A percentile compares a stretch with the other conserved stretches of the same genome.
Evolutionary conservation across 2,113 vertebrate genomes (phyloP).

Genomic region (Paradoxurus hermaphroditus): DNA sequence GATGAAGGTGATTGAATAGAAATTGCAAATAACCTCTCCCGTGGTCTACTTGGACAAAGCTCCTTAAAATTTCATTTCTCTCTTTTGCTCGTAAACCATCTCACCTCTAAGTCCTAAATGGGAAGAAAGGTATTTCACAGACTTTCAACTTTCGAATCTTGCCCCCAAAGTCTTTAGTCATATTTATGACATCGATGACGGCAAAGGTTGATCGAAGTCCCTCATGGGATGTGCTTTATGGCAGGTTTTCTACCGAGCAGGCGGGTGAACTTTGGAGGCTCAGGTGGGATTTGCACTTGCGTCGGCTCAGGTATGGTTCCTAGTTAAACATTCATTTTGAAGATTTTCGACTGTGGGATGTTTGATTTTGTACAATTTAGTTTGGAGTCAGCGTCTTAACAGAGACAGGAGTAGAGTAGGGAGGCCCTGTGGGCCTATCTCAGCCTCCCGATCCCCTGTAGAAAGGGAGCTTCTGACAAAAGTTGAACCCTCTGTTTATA

Average conservation of each 20-base stretch:
- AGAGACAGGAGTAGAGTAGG: neutral
- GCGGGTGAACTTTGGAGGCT: neutral
- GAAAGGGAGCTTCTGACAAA: neutral
- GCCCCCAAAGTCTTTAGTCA: neutral
- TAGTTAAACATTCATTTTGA: neutral
- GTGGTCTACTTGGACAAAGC: neutral
- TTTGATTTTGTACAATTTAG: neutral
- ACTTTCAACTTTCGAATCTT: neutral
- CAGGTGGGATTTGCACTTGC: neutral
- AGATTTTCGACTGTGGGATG: neutral
- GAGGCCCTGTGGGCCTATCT: accelerated
- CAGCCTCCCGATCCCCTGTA: neutral
- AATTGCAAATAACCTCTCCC: neutral
- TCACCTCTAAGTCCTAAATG: neutral
- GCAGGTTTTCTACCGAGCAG: neutral
- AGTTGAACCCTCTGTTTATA: neutral
- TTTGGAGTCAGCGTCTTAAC: neutral
- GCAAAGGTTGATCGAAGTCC: neutral
- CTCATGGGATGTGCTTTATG: too few species aligned
- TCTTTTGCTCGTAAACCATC: neutral
- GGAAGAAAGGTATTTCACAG: neutral
- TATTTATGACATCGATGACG: neutral
- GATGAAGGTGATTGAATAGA: neutral
- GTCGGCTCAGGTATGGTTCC: neutral
- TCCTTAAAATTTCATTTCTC: neutral